Conservation (phyloP, 2,113 vertebrate species). For the Ammodytes marinus region DNA sequence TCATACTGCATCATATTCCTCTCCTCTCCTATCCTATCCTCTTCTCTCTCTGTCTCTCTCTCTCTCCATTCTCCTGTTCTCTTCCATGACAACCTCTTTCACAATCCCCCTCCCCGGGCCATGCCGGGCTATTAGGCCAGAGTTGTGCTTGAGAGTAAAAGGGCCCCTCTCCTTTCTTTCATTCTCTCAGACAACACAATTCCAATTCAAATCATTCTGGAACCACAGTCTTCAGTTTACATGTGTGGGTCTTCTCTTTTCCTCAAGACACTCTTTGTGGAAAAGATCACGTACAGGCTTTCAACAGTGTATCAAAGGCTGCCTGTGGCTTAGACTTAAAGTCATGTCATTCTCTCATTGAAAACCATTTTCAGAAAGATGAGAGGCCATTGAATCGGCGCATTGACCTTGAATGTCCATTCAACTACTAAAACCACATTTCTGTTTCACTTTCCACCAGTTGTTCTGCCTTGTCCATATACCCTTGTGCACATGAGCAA, state of each 20-base stretch:
- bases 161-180: slow-evolving; percentile 41
- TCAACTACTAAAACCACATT: neutral
- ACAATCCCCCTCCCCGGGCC: slow-evolving; percentile 60
- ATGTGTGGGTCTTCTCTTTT: slow-evolving; percentile 26
- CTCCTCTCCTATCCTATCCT: slow-evolving; percentile 19
- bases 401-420: neutral
- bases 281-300: neutral
- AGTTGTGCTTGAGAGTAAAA: slow-evolving; percentile 47
- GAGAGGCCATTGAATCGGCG: neutral
- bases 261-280: slow-evolving; percentile 22
- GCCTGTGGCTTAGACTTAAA: neutral
- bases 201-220: slow-evolving; percentile 32
- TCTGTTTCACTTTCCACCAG: neutral
- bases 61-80: slow-evolving; percentile 46
- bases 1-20: slow-evolving; percentile 41
- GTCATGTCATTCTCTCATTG: neutral
- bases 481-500: neutral
- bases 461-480: neutral
- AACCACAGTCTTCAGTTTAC: slow-evolving; percentile 15
- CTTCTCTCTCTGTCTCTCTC: neutral
- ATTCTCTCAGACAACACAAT: slow-evolving; percentile 50
- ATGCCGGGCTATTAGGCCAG: slow-evolving; percentile 60
- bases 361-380: slow-evolving; percentile 5
- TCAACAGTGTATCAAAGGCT: neutral
- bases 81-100: slow-evolving; percentile 74